Evolutionary conservation across 37 sponge, comb jelly and placozoan genomes (phyloP).

Genomic region (Oopsacas minuta): DNA sequence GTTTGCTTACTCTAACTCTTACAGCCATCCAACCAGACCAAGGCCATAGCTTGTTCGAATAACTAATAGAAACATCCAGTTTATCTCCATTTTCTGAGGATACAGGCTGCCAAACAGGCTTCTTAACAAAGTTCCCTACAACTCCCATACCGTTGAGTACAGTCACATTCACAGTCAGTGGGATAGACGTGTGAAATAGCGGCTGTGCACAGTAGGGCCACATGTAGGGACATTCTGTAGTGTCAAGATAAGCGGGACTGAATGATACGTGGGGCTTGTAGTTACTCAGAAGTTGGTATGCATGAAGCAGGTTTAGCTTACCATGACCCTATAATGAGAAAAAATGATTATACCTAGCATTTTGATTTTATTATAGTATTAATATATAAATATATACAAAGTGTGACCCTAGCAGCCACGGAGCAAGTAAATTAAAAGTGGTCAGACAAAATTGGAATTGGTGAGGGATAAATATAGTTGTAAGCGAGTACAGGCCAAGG

Average conservation of each 20-base stretch:
- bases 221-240: slow-evolving; percentile 96
- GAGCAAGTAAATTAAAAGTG: too few species aligned
- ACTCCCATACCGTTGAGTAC: slow-evolving; percentile 97
- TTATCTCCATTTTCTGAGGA: slow-evolving; percentile 40
- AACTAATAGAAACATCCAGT: slow-evolving; percentile 72
- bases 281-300: slow-evolving; percentile 55
- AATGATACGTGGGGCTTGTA: slow-evolving; percentile 81
- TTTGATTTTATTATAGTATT: too few species aligned
- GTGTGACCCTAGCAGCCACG: too few species aligned
- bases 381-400: not conserved
- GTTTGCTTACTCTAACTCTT: slow-evolving; percentile 41
- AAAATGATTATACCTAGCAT: too few species aligned
- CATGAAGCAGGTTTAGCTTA: slow-evolving; percentile 75
- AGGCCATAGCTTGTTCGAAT: slow-evolving; percentile 81
- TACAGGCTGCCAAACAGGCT: slow-evolving; percentile 84
- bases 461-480: too few species aligned
- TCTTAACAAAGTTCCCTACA: slow-evolving; percentile 53
- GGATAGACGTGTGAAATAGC: slow-evolving; percentile 74
- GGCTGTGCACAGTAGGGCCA: slow-evolving; percentile 99
- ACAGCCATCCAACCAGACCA: slow-evolving; percentile 94
- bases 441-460: too few species aligned
- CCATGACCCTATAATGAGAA: slow-evolving; percentile 55
- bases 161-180: slow-evolving; percentile 87
- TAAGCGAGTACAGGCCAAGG: too few species aligned
- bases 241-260: slow-evolving; percentile 80